Conservation (phyloP, 1,140 invertebrate genomes). For the Helicoverpa zea region DNA sequence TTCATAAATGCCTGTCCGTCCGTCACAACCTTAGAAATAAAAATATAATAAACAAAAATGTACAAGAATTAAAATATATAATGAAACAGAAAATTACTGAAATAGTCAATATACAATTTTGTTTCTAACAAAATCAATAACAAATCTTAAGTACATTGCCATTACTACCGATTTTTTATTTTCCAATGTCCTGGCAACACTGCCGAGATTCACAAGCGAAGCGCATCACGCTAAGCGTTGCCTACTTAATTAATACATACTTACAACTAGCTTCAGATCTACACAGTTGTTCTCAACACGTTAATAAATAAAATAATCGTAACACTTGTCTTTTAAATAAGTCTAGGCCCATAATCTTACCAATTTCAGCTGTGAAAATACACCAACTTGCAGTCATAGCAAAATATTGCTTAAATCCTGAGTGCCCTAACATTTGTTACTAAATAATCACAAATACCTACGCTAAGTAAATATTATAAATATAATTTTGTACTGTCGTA, state of each 20-base stretch:
- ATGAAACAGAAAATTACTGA: constrained; percentile 47
- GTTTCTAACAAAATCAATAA: constrained; percentile 51
- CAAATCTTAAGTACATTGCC: constrained; percentile 62
- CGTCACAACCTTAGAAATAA: constrained; percentile 56
- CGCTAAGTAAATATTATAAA: constrained; percentile 67
- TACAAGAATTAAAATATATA: constrained; percentile 40
- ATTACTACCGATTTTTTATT: constrained; percentile 33
- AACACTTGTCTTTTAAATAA: constrained; percentile 51
- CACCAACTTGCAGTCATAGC: constrained; percentile 3
- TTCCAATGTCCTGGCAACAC: constrained; percentile 49
- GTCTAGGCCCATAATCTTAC: constrained; percentile 30
- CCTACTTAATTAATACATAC: constrained; percentile 24
- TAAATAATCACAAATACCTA: constrained; percentile 57
- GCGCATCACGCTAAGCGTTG: constrained; percentile 33
- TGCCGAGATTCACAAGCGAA: constrained; percentile 32
- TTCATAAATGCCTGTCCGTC: constrained; percentile 47
- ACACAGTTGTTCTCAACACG: constrained; percentile 58
- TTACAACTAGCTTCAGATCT: constrained; percentile 60
- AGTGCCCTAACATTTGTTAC: constrained; percentile 48
- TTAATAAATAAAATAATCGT: constrained; percentile 56
- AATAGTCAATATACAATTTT: constrained; percentile 49
- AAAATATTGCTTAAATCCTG: constrained; percentile 10
- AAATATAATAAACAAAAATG: constrained; percentile 55
- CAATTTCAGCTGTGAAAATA: constrained; percentile 40
- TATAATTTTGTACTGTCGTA: constrained; percentile 79